Evolutionary conservation across 2,113 vertebrate genomes (phyloP), one percentile per base, ranked within the genome.

Genomic region (Melanocharis versteri): DNA sequence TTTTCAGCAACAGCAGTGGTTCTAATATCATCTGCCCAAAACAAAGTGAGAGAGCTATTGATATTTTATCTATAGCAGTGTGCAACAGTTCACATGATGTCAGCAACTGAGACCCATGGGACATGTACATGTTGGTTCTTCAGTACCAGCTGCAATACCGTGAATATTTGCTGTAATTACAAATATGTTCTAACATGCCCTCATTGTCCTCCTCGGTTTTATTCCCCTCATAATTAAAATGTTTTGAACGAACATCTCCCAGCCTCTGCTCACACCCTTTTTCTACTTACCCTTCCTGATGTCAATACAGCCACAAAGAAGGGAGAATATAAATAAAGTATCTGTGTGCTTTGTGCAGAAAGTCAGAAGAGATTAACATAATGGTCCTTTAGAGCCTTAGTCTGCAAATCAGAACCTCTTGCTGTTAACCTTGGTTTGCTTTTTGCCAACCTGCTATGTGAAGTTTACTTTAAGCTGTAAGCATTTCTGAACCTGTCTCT

Each of bases 381-480:
- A 65, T 1, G 1, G 45, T 57, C 45, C 70, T 79, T 87, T 65
- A 61, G 7, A 33, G 69, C 73, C 62, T 64, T 40, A 64, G 35
- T 45, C 65, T 57, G 68, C 70, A 89, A 75, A 82, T 61, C 62
- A 72, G 61, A 75, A 57, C n/a, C 73, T 71, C 69, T 94, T 2
- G 2, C 42, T 45, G 23, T 28, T 87, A 92, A 68, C 53, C 69
- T 82, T 60, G 45, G 12, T 57, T 68, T 69, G 71, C 70, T 88
- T 94, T 89, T 73, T 54, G 56, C 83, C 56, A 62, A 62, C 40
- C 23, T 40, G 57, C 45, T 83, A 48, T 5, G 14, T 42, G 33
- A 93, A 89, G 69, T 84, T 81, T 62, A 81, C 72, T 92, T 94
- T 17, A 89, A 92, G 61, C 65, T 84, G 20, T 33, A 79, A 87